These are phyloP conservation scores for Coronaproctus castanopsis DNA, from an alignment of 2,888 invertebrate genomes.

Conservation along the genomic window DNA sequence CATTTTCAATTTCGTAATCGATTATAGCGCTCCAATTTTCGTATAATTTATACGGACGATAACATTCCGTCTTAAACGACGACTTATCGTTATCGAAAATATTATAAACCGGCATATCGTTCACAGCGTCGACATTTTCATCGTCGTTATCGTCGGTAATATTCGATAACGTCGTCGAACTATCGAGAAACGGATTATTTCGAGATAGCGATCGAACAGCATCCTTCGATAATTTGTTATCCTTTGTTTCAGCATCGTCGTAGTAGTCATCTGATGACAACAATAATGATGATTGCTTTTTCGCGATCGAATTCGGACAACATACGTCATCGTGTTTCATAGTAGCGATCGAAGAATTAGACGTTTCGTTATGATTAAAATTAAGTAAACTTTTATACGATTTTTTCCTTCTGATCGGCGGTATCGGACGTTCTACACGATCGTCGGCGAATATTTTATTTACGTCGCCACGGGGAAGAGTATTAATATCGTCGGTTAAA, in stretches of 20 bases:
- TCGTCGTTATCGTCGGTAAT: too few species aligned
- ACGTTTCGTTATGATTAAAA: background rate
- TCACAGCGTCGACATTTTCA: background rate
- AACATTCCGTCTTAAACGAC: background rate
- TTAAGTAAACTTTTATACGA: too few species aligned
- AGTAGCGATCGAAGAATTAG: background rate
- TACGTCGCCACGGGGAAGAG: background rate
- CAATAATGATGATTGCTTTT: background rate
- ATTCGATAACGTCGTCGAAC: background rate
- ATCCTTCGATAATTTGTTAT: background rate
- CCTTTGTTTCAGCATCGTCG: background rate
- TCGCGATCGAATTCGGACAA: too few species aligned
- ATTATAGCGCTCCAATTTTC: background rate
- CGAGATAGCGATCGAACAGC: background rate
- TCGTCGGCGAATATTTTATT: background rate
- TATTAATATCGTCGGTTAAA: background rate
- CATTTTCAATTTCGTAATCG: background rate
- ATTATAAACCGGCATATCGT: background rate
- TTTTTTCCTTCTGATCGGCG: background rate
- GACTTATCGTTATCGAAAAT: background rate
- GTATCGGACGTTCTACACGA: background rate
- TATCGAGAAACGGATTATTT: background rate
- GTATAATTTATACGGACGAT: background rate
- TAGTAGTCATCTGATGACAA: background rate
- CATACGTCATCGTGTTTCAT: too few species aligned